A percentile compares a stretch with the other conserved stretches of the same genome.
Conservation (phyloP, 2,797 vertebrate species). For the Anas georgica region DNA sequence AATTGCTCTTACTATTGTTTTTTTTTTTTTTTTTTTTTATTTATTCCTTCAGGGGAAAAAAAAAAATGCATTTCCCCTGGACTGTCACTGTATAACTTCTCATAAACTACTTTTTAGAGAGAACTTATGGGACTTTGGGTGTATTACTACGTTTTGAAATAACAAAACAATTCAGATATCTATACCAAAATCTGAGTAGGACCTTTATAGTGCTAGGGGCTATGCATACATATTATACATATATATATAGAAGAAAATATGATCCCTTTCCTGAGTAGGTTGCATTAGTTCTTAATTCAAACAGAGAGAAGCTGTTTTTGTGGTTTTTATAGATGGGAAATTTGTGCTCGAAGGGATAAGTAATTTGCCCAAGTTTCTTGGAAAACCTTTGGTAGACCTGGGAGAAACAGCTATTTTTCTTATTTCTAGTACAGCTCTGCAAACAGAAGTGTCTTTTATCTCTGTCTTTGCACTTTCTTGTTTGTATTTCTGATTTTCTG, state of each 20-base stretch:
- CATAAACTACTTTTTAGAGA: neutral
- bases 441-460: neutral
- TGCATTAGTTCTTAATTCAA: neutral
- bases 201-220: neutral
- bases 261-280: neutral
- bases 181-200: neutral
- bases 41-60: neutral
- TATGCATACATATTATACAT: neutral
- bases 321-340: neutral
- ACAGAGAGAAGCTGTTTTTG: neutral
- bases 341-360: neutral
- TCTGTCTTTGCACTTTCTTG: neutral
- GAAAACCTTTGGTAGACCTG: neutral
- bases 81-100: neutral
- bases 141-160: neutral
- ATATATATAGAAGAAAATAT: neutral
- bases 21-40: neutral
- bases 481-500: neutral
- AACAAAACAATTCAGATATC: neutral
- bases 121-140: neutral
- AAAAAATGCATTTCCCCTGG: neutral
- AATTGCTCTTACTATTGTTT: neutral
- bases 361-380: neutral
- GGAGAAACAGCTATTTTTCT: neutral
- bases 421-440: accelerated